Evolutionary conservation across 2,113 vertebrate genomes (phyloP).

Genomic region (Silurus meridionalis): DNA sequence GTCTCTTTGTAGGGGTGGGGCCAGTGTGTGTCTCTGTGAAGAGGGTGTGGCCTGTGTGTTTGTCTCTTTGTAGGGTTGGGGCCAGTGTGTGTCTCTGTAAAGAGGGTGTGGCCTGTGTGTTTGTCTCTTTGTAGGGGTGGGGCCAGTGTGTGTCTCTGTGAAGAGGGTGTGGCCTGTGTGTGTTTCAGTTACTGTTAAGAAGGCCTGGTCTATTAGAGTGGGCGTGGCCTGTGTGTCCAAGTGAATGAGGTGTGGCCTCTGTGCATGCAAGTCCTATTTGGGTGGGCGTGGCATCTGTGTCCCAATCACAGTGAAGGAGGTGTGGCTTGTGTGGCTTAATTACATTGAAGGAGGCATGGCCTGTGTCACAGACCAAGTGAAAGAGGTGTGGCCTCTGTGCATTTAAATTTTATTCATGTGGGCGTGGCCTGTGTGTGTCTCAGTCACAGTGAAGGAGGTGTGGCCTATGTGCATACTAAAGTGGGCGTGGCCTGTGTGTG

Average conservation of each 20-base stretch:
- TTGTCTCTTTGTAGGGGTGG: neutral
- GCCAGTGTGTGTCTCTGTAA: neutral
- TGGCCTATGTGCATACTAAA: neutral
- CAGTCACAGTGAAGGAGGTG: neutral
- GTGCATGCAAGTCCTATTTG: fast-evolving
- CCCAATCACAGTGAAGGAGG: neutral
- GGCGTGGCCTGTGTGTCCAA: neutral
- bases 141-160: neutral
- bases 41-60: neutral
- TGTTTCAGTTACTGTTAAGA: neutral
- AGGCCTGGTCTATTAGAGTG: neutral
- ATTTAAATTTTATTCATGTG: neutral
- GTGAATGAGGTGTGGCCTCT: neutral
- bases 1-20: neutral
- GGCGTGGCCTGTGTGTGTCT: neutral
- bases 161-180: neutral
- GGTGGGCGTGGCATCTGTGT: neutral
- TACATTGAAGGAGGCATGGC: too few relatives aligned
- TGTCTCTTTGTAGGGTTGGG: neutral
- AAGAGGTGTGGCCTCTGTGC: neutral
- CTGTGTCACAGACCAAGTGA: neutral
- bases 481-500: neutral
- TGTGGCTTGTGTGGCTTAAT: too few relatives aligned
- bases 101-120: neutral
- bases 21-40: neutral